These are phyloP conservation scores for Odontocerum albicorne DNA, from an alignment of 2,888 invertebrate genomes.

Conservation along the genomic window DNA sequence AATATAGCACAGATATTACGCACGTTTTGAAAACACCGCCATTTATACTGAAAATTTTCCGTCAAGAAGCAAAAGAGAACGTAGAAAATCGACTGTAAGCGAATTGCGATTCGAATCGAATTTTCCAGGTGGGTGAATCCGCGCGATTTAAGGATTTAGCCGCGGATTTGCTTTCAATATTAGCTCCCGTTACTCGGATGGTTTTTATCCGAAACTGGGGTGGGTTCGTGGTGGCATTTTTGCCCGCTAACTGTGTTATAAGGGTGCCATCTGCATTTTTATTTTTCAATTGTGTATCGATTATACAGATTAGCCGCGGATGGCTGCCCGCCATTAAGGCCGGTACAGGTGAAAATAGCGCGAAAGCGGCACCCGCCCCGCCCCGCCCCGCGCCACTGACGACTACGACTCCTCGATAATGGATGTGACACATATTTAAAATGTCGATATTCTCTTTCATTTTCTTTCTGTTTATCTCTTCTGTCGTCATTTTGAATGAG, in stretches of 20 bases:
- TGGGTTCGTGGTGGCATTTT: slow-evolving; percentile 27
- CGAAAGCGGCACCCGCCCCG: too few relatives aligned
- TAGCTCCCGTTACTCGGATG: slow-evolving; percentile 42
- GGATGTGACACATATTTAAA: too few relatives aligned
- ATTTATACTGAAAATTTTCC: slow-evolving; percentile 25
- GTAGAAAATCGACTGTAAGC: slow-evolving; percentile 34
- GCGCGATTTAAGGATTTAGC: slow-evolving; percentile 60
- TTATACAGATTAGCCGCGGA: slow-evolving; percentile 57
- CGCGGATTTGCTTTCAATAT: slow-evolving; percentile 63
- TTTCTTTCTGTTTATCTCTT: too few relatives aligned
- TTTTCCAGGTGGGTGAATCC: slow-evolving; percentile 58
- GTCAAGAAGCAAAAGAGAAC: slow-evolving; percentile 15
- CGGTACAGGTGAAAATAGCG: slow-evolving; percentile 22
- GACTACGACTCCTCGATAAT: too few relatives aligned
- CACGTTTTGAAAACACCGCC: slow-evolving; percentile 3
- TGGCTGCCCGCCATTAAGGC: slow-evolving; percentile 29
- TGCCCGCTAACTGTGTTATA: slow-evolving; percentile 35
- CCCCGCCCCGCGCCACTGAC: too few relatives aligned
- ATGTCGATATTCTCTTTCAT: too few relatives aligned
- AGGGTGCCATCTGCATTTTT: slow-evolving; percentile 58
- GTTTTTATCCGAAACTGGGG: slow-evolving; percentile 10
- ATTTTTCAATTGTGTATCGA: slow-evolving; percentile 61
- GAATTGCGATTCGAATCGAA: slow-evolving; percentile 37
- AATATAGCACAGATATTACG: not conserved
- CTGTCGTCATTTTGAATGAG: too few relatives aligned